These are phyloP conservation scores for Himantopus leucocephalus DNA, from an alignment of 2,113 vertebrate species.

Conservation along the genomic window DNA sequence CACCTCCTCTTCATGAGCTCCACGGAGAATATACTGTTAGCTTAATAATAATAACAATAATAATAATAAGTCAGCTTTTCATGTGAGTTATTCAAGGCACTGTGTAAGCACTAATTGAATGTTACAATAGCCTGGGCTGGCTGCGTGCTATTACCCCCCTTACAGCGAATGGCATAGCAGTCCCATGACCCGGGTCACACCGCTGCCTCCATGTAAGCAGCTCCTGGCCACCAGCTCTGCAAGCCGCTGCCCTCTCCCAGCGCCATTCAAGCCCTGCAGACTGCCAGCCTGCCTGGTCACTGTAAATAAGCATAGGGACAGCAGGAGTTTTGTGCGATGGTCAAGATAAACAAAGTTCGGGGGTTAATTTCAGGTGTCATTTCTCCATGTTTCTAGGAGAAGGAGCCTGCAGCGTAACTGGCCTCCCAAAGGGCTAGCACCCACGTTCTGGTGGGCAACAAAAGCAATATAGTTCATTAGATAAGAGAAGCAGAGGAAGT, in stretches of 20 bases:
- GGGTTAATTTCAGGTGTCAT: neutral
- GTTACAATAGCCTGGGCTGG: neutral
- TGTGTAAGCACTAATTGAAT: conserved; percentile 38
- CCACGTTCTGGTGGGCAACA: rapidly evolving
- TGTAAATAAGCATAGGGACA: neutral
- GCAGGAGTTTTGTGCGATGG: neutral
- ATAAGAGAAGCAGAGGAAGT: neutral
- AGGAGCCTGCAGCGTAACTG: neutral
- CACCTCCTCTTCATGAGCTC: conserved; percentile 33
- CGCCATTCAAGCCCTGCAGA: neutral
- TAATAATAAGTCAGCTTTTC: conserved; percentile 46
- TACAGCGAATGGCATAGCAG: neutral
- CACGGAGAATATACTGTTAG: conserved; percentile 57
- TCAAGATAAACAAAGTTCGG: neutral
- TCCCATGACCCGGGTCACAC: neutral
- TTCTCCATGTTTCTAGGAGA: neutral
- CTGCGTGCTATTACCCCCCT: neutral
- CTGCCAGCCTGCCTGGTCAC: neutral
- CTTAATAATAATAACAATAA: conserved; percentile 66
- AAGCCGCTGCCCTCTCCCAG: neutral
- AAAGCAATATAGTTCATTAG: neutral
- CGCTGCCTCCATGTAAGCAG: neutral
- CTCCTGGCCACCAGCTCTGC: neutral
- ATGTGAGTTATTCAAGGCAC: conserved; percentile 30
- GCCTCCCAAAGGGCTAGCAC: neutral